These are phyloP conservation scores for Heteronetta atricapilla DNA, from an alignment of 2,113 vertebrate genomes.

Conservation along the genomic window DNA sequence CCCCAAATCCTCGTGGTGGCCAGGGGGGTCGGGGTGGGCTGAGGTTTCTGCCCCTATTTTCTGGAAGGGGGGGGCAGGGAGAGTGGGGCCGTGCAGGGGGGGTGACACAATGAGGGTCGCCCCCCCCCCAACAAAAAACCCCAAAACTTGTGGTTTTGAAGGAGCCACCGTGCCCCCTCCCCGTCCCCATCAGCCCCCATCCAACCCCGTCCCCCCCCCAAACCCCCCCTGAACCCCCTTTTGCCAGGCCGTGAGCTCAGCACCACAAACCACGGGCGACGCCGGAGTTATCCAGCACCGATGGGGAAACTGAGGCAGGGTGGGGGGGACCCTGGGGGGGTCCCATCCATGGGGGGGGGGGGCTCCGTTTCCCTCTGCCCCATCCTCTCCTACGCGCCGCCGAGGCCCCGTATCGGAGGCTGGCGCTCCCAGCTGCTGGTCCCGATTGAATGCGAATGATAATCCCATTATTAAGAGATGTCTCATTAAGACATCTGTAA, in stretches of 20 bases:
- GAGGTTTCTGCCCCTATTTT: neutral
- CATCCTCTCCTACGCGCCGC: neutral
- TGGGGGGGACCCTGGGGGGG: too few relatives aligned
- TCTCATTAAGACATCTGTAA: slow-evolving; percentile 71
- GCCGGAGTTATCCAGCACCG: neutral
- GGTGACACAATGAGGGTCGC: neutral
- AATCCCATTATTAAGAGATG: slow-evolving; percentile 37
- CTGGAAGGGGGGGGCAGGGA: too few relatives aligned
- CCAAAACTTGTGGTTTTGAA: too few relatives aligned
- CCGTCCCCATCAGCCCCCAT: too few relatives aligned
- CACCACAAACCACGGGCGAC: too few relatives aligned
- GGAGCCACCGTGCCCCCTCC: neutral
- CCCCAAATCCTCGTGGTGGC: neutral
- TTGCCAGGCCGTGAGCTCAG: neutral
- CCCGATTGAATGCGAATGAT: slow-evolving; percentile 21
- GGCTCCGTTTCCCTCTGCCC: neutral
- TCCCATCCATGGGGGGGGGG: too few relatives aligned
- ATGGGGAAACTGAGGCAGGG: too few relatives aligned
- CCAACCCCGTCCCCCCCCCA: neutral
- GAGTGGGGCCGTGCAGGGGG: neutral
- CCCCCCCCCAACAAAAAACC: too few relatives aligned
- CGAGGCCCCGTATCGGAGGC: neutral
- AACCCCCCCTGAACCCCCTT: neutral
- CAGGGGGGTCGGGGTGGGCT: neutral
- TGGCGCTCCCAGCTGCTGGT: slow-evolving; percentile 32